Conservation (phyloP, 1,140 invertebrate species). For the Microvelia longipes region DNA sequence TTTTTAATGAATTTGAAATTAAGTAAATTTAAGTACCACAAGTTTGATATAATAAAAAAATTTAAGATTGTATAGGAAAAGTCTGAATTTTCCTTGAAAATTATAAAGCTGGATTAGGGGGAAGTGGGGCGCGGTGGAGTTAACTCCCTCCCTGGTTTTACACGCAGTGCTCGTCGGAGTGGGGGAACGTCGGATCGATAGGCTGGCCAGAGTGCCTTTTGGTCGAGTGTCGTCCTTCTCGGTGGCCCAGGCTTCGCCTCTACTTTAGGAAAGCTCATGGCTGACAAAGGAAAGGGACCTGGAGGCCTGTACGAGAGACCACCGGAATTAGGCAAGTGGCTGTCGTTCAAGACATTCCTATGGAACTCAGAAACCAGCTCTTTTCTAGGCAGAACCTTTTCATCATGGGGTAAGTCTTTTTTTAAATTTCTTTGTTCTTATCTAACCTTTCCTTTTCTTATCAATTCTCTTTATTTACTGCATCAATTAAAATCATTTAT, state of each 20-base stretch:
- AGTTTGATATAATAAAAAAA: no score
- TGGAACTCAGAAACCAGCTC: slow-evolving; percentile 80
- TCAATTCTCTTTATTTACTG: no score
- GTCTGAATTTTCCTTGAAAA: no score
- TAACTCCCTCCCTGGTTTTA: background rate
- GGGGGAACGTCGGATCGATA: background rate
- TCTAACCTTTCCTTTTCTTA: background rate
- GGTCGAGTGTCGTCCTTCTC: background rate
- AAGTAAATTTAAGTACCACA: no score
- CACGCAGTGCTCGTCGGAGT: background rate
- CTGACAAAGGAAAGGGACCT: slow-evolving; percentile 16
- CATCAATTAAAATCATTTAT: no score
- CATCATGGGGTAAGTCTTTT: slow-evolving; percentile 69
- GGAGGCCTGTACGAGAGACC: slow-evolving; percentile 60
- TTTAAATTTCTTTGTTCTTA: no score
- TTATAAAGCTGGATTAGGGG: background rate
- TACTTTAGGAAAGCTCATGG: slow-evolving; percentile 10
- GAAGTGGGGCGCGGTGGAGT: background rate
- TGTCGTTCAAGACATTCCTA: slow-evolving; percentile 64
- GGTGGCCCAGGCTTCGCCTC: background rate
- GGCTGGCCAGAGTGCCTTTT: background rate
- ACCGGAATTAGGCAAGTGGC: slow-evolving; percentile 67
- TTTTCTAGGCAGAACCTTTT: slow-evolving; percentile 68
- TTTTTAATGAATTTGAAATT: no score
- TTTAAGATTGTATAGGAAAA: no score